Evolutionary conservation across 2,113 vertebrate species (phyloP), one percentile per base, ranked within the genome.

Genomic region (Setophaga petechia): DNA sequence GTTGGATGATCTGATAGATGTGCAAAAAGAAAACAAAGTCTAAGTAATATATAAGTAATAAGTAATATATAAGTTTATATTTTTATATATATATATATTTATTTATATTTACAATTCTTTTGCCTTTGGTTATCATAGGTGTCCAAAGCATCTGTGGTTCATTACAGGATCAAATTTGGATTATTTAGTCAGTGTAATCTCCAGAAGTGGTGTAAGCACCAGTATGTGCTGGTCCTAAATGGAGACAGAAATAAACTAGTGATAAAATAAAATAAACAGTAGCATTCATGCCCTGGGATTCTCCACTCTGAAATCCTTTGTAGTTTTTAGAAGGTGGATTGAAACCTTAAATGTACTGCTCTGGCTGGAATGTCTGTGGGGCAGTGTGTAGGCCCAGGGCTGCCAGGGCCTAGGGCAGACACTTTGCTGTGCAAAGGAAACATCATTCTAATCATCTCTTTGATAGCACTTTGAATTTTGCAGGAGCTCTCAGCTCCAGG

Each of bases 391-490:
- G 65, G 59, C 73, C 61, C 1, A 0, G 59, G 59, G 30, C 79
- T 90, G 89, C 55, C 8, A 5, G 12, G 41, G 28, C 6, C 10
- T 62, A 27, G 27, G 46, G 1, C 16, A 69, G 61, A 33, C 37
- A 15, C 52, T 55, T 69, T 4, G 14, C 30, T 5, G 0, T 66
- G 11, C 54, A 28, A 69, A 69, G 23, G 24, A 58, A 52, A 20
- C 0, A 0, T 8, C 28, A 5, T 35, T 78, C 51, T 59, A 19
- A 27, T 78, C 6, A 18, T 31, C 30, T 81, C 16, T 19, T 0
- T 27, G 39, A 6, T 55, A 72, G 31, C 17, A 20, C 55, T 86
- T 43, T 28, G 59, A 30, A 6, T 58, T 65, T 67, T 88, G 49
- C 35, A 76, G 79, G 37, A 72, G 41, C 55, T 78, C 43, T 49